These are phyloP conservation scores for Drosophila grimshawi DNA, from an alignment of 1,140 invertebrate species.

Conservation along the genomic window DNA sequence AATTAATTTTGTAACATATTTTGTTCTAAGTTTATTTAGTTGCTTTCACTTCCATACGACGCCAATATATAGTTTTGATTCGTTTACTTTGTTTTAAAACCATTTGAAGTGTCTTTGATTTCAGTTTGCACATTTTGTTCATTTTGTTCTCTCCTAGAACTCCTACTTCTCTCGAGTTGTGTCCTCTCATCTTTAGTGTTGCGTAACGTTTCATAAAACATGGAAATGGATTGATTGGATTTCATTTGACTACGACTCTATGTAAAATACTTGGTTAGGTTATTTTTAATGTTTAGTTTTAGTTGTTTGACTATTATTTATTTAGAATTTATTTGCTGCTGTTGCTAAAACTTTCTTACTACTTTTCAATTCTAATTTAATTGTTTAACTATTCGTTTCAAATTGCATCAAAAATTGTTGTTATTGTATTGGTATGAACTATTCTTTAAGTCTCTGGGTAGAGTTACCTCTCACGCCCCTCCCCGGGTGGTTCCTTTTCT, in stretches of 20 bases:
- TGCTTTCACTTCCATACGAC: slow-evolving; percentile 11
- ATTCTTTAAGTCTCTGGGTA: slow-evolving; percentile 15
- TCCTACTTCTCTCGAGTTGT: neutral
- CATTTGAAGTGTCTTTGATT: slow-evolving; percentile 74
- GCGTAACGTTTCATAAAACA: slow-evolving; percentile 65
- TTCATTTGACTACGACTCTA: slow-evolving; percentile 59
- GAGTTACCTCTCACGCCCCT: slow-evolving; percentile 1
- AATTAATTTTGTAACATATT: slow-evolving; percentile 66
- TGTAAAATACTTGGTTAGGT: slow-evolving; percentile 73
- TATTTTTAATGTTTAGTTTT: slow-evolving; percentile 46
- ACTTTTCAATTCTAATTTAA: slow-evolving; percentile 47
- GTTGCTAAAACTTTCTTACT: slow-evolving; percentile 54
- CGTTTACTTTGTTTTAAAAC: slow-evolving; percentile 57
- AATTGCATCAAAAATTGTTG: slow-evolving; percentile 48
- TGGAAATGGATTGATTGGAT: slow-evolving; percentile 58
- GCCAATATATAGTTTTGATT: slow-evolving; percentile 32
- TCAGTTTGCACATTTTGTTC: slow-evolving; percentile 73
- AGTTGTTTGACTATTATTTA: slow-evolving; percentile 42
- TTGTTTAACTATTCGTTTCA: slow-evolving; percentile 49
- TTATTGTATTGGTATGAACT: slow-evolving; percentile 41
- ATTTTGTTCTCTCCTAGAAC: neutral
- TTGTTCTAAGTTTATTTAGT: slow-evolving; percentile 67
- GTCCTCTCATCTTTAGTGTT: slow-evolving; percentile 54
- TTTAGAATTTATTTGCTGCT: slow-evolving; percentile 58
- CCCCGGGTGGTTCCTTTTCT: slow-evolving; percentile 22